These are phyloP conservation scores for Pagrus major DNA, from an alignment of 2,113 vertebrate genomes.

Conservation along the genomic window DNA sequence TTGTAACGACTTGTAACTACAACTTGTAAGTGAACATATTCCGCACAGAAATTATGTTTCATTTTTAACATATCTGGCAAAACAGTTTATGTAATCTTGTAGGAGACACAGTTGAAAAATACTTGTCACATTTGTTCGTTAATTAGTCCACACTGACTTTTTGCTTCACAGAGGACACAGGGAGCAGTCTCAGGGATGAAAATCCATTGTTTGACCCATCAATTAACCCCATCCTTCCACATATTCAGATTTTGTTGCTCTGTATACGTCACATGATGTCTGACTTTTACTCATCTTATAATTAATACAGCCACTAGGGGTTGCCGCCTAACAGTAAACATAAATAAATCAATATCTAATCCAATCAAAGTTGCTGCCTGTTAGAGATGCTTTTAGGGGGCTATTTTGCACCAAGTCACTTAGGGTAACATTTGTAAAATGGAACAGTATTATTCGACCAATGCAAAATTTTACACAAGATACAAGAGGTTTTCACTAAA, in stretches of 20 bases:
- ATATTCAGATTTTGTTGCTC: too few relatives aligned
- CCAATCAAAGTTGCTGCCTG: neutral
- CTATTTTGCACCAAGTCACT: neutral
- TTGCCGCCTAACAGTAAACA: too few relatives aligned
- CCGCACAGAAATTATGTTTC: neutral
- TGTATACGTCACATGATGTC: too few relatives aligned
- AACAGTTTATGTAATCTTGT: neutral
- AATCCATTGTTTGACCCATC: too few relatives aligned
- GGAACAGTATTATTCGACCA: neutral
- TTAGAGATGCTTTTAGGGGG: neutral
- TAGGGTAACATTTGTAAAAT: neutral
- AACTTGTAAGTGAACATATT: neutral
- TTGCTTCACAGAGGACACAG: too few relatives aligned
- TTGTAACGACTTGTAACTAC: too few relatives aligned
- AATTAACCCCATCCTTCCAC: too few relatives aligned
- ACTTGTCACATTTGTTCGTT: neutral
- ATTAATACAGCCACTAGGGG: too few relatives aligned
- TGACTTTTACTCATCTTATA: too few relatives aligned
- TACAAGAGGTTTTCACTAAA: conserved; percentile 4
- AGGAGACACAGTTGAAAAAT: neutral
- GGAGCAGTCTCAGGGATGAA: too few relatives aligned
- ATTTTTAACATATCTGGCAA: neutral
- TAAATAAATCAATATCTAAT: conserved; percentile 3
- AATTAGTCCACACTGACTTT: neutral
- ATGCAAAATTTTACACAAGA: neutral